Conservation (phyloP, 2,888 invertebrate genomes). For the Caenorhabditis drosophilae region DNA sequence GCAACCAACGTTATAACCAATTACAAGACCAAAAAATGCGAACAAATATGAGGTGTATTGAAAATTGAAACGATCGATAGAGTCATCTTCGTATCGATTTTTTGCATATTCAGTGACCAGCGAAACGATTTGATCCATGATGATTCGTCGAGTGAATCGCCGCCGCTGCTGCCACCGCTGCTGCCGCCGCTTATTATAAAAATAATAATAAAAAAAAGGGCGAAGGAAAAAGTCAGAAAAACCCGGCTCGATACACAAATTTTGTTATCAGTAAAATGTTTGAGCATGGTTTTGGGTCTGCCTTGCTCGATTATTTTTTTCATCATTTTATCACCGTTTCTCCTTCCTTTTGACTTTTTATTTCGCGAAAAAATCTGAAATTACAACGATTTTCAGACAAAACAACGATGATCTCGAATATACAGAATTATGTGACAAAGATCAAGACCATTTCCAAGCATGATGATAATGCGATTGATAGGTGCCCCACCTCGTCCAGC, state of each 20-base stretch:
- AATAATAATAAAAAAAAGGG: not conserved
- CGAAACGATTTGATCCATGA: conserved; percentile 38
- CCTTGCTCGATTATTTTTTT: not conserved
- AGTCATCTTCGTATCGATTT: conserved; percentile 69
- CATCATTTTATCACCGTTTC: too few species aligned
- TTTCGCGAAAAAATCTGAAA: too few species aligned
- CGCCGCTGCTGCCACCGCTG: too few species aligned
- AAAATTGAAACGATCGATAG: conserved; percentile 71
- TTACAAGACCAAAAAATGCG: conserved; percentile 69
- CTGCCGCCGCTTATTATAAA: too few species aligned
- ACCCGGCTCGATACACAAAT: not conserved
- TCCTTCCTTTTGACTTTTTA: too few species aligned
- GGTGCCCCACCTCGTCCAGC: conserved; percentile 50
- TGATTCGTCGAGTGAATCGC: not conserved
- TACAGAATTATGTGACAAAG: conserved; percentile 21
- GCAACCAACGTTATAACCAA: conserved; percentile 55
- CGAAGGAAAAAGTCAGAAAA: not conserved
- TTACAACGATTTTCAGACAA: not conserved
- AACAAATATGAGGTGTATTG: conserved; percentile 71
- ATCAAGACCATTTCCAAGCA: conserved; percentile 41
- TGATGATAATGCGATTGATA: conserved; percentile 71
- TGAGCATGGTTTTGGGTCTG: not conserved
- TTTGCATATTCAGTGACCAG: conserved; percentile 25
- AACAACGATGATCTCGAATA: conserved; percentile 37
- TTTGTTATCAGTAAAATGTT: not conserved